Evolutionary conservation across 2,888 invertebrate genomes (phyloP), one percentile per base, ranked within the genome.

Genomic region (Phoronis australis): DNA sequence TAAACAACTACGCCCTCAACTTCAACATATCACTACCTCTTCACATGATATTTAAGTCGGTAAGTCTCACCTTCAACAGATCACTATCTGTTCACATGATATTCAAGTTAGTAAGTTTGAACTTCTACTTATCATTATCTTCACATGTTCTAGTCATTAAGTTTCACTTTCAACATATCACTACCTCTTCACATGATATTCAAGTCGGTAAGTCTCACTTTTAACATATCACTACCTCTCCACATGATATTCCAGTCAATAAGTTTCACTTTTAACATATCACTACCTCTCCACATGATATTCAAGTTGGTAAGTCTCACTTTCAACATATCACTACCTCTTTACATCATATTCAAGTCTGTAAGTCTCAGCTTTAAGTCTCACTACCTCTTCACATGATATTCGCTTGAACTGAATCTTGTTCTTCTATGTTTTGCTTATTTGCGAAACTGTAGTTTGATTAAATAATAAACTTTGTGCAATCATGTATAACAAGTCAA

Each of bases 101-200:
- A 31, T 31, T 9, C 31, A 9, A 31, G 15, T n/a, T n/a, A n/a
- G n/a, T n/a, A n/a, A n/a, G n/a, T n/a, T n/a, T n/a, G n/a, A 87
- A 88, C 74, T 97, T 93, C 71, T 92, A 96, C 75, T 94, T 99
- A 68, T 87, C 97, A 0, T 95, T 99, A 86, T 0, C 79, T 99
- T 41, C 97, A 97, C 73, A 95, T 97, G 88, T 99, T 99, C 77
- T 83, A 96, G 81, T 87, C 96, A 49, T 89, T 89, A 79, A 82
- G 84, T 71, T 31, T 31, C 15, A 15, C 31, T 15, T 12, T 15
- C 15, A 9, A 31, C 9, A 31, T 9, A 9, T 87, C 97, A 0
- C 94, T 99, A 86, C 96, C 97, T 0, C 79, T 99, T 41, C 97
- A 97, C 73, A 95, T 97, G 88, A 97, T 99, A 73, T 99, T 99